A percentile compares a stretch with the other conserved stretches of the same genome.
Evolutionary conservation across 1,140 invertebrate genomes (phyloP).

Genomic region (Colletes gigas): DNA sequence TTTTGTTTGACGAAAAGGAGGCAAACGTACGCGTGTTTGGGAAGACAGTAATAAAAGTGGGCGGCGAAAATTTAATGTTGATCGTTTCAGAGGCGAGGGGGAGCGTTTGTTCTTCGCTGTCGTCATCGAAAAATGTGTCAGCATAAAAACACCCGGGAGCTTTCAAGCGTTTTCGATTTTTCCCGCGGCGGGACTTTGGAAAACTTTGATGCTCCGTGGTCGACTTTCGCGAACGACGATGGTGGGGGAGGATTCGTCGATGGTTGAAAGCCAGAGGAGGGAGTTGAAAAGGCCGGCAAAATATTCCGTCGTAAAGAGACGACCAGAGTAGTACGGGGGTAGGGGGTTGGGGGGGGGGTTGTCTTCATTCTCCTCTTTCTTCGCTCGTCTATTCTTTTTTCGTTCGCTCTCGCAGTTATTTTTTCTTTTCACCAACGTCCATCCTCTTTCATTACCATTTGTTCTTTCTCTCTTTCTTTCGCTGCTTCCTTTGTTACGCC

Average conservation of each 20-base stretch:
- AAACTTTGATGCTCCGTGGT: slow-evolving; percentile 54
- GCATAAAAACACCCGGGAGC: slow-evolving; percentile 47
- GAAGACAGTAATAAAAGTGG: background rate
- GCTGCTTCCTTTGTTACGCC: background rate
- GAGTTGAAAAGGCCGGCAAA: slow-evolving; percentile 35
- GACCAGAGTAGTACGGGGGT: background rate
- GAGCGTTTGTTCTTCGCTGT: background rate
- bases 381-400: slow-evolving; percentile 3
- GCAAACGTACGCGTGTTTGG: background rate
- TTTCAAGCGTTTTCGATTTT: slow-evolving; percentile 51
- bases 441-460: slow-evolving; percentile 13
- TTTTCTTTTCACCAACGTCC: background rate
- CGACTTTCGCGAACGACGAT: slow-evolving; percentile 50
- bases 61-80: background rate
- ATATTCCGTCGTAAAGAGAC: slow-evolving; percentile 56
- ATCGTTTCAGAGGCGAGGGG: background rate
- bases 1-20: too few relatives aligned
- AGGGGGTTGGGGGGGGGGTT: too few relatives aligned
- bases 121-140: slow-evolving; percentile 23
- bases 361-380: slow-evolving; percentile 22
- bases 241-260: slow-evolving; percentile 7
- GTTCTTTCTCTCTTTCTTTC: slow-evolving; percentile 24
- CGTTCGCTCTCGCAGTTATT: slow-evolving; percentile 18
- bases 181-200: slow-evolving; percentile 42
- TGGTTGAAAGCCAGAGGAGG: slow-evolving; percentile 10